These are phyloP conservation scores for Gymnocephalus cernua DNA, from an alignment of 2,113 vertebrate species.

Conservation along the genomic window DNA sequence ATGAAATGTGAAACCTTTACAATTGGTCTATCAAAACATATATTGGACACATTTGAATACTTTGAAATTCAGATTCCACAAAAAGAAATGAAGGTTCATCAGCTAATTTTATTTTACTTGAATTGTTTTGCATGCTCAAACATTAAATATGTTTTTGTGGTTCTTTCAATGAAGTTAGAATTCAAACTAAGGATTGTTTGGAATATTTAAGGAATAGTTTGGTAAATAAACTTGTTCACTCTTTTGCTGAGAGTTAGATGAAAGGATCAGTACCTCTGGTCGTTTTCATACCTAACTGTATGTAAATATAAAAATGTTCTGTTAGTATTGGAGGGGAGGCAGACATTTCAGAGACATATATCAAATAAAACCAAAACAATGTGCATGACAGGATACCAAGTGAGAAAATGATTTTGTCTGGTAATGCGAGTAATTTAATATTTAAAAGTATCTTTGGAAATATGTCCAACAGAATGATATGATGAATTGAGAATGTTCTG, in stretches of 20 bases:
- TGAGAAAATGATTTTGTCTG: not conserved
- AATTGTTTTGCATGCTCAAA: not conserved
- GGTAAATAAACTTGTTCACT: not conserved
- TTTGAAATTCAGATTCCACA: not conserved
- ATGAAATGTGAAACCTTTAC: slow-evolving; percentile 14
- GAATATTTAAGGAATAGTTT: not conserved
- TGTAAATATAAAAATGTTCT: not conserved
- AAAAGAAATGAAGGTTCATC: not conserved
- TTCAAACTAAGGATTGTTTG: not conserved
- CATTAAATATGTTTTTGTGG: not conserved
- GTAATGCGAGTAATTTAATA: not conserved
- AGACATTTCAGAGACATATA: not conserved
- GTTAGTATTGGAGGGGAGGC: not conserved
- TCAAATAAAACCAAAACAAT: not conserved
- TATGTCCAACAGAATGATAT: not conserved
- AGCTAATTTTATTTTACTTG: too few relatives aligned
- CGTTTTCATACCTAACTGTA: not conserved
- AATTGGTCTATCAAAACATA: not conserved
- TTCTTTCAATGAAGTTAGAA: not conserved
- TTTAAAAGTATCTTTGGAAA: not conserved
- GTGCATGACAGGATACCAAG: not conserved
- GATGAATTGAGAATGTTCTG: not conserved
- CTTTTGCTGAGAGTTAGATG: slow-evolving; percentile 3
- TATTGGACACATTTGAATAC: not conserved
- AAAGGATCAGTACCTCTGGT: not conserved